Conservation (phyloP, 2,113 vertebrate genomes). For the Urocitellus parryii region DNA sequence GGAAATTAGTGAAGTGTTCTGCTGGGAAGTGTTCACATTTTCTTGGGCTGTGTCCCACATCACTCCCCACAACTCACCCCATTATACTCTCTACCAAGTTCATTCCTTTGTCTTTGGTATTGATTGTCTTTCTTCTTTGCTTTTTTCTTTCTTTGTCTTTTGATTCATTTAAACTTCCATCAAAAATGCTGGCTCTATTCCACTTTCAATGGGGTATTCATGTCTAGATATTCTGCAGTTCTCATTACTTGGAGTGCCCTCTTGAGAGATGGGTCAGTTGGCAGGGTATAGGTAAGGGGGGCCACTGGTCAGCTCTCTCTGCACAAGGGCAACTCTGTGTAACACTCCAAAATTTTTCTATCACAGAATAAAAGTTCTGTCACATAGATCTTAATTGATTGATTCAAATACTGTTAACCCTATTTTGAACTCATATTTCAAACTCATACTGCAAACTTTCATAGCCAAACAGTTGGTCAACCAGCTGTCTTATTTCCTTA, state of each 20-base stretch:
- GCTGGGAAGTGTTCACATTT: constrained; percentile 34
- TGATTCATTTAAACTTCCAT: not conserved
- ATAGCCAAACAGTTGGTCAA: not conserved
- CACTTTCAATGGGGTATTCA: not conserved
- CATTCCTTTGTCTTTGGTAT: not conserved
- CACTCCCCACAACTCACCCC: not conserved
- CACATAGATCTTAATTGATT: not conserved
- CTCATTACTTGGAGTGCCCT: not conserved
- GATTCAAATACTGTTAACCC: not conserved
- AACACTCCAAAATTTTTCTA: not conserved
- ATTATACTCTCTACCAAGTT: not conserved
- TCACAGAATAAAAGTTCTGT: not conserved
- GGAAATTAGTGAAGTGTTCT: constrained; percentile 11
- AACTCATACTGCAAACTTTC: constrained; percentile 32
- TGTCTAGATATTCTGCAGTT: not conserved
- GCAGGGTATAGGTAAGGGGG: not conserved
- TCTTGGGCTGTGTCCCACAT: not conserved
- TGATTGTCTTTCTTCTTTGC: not conserved
- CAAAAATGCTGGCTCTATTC: not conserved
- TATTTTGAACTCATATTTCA: constrained; percentile 42
- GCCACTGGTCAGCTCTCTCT: not conserved
- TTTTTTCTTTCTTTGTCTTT: not conserved
- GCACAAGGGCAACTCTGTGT: not conserved
- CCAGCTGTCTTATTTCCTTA: not conserved
- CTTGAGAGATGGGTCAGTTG: not conserved